Evolutionary conservation across 2,888 invertebrate genomes (phyloP), one percentile per base, ranked within the genome.

Genomic region (Lasioglossum zephyrum): DNA sequence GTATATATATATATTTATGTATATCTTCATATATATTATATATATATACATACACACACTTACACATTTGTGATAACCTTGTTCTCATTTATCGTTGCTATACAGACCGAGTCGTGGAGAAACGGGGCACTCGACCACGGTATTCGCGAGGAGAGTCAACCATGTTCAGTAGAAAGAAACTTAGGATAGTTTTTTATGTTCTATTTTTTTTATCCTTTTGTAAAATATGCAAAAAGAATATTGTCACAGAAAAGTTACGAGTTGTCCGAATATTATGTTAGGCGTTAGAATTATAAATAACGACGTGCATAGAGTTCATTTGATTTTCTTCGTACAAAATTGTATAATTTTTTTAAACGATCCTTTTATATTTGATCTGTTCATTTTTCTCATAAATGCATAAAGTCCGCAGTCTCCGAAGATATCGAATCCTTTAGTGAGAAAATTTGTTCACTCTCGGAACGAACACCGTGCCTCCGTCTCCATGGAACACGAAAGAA

Each of bases 1-100:
- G 22, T 57, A n/a, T 57, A n/a, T 57, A 53, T 53, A n/a, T 57
- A 57, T 57, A 57, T 57, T 9, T n/a, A 91, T 92, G 88, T 88
- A 89, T 63, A 63, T 63, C 26, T 57, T n/a, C n/a, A 57, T 57
- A 57, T 66, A 18, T 66, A 18, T 66, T 84, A 80, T 89, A 86
- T 88, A 87, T 90, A 91, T 91, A 74, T 87, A 84, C 84, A 22
- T 85, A 79, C 92, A 91, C 92, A 89, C 88, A 89, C 84, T 81
- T 89, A 88, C 88, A 86, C 87, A 87, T 76, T 85, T 86, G 86
- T 88, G 85, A 83, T 73, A 73, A 73, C 73, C 75, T 88, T 88
- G 80, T 82, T 87, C 63, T 85, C 79, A 86, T 77, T 82, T 82
- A 79, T 77, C 13, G 41, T 70, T 49, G 79, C 79, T 92, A 77